phyloP scores from a whole-genome alignment of 2,888 invertebrate genomes.

The Heteropelma amictum region DNA sequence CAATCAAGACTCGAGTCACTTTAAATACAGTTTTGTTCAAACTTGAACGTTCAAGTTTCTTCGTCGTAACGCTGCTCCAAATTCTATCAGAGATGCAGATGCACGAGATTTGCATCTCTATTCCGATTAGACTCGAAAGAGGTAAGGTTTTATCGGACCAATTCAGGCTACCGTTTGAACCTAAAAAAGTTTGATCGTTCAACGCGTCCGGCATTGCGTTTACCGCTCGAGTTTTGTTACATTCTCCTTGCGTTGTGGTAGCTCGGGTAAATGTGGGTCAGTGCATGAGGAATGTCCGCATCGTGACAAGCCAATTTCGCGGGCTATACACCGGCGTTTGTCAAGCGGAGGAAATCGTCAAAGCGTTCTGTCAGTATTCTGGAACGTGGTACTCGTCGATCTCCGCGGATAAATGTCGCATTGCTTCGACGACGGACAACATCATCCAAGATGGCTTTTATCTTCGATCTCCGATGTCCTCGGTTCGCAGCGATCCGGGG shows the following conservation, averaged over 20 bases:
- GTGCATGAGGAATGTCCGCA: conserved; percentile 73
- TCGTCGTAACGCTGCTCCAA: too few relatives aligned
- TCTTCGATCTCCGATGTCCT: conserved; percentile 41
- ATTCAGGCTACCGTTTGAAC: too few relatives aligned
- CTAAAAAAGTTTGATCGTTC: conserved; percentile 55
- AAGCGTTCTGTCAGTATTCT: conserved; percentile 45
- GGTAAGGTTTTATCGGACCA: too few relatives aligned
- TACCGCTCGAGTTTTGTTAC: conserved; percentile 64
- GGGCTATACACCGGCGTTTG: not conserved
- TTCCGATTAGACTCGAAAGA: too few relatives aligned
- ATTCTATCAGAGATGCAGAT: too few relatives aligned
- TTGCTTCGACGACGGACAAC: conserved; percentile 19
- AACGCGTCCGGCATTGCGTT: conserved; percentile 50
- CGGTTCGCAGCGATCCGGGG: not conserved
- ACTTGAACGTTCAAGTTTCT: not conserved
- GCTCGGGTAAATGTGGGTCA: conserved; percentile 66
- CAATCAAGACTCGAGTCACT: conserved; percentile 4
- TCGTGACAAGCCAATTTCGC: conserved; percentile 69
- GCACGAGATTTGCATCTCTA: too few relatives aligned
- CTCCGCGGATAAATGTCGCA: conserved; percentile 41
- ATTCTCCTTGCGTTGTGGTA: conserved; percentile 19
- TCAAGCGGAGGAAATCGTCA: conserved; percentile 33
- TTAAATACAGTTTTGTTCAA: conserved; percentile 1
- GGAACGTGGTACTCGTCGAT: conserved; percentile 16
- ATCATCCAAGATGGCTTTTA: conserved; percentile 43